Conservation (phyloP, 2,888 invertebrate genomes). For the Drosophila robusta region DNA sequence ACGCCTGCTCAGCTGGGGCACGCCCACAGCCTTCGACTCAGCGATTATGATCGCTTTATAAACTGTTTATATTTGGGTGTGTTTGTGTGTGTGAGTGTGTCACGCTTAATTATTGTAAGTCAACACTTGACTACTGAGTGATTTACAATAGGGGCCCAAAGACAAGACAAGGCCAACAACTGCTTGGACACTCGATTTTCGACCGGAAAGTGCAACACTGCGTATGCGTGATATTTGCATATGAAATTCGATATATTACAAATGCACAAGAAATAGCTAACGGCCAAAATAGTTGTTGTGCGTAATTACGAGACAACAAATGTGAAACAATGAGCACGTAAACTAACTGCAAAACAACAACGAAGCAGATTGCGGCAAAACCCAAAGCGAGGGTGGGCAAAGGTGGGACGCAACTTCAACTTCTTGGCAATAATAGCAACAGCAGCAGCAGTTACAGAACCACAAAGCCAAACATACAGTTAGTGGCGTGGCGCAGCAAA, state of each 20-base stretch:
- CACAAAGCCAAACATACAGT: conserved; percentile 46
- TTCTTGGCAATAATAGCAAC: conserved; percentile 62
- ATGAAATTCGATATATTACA: conserved; percentile 11
- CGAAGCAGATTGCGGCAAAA: conserved; percentile 63
- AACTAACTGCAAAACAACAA: conserved; percentile 27
- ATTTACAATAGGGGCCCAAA: conserved; percentile 53
- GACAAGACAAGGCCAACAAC: conserved; percentile 59
- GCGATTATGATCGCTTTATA: conserved; percentile 39
- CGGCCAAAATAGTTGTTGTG: conserved; percentile 14
- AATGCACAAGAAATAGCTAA: conserved; percentile 7
- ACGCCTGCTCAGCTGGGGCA: conserved; percentile 18
- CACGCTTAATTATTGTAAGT: conserved; percentile 66
- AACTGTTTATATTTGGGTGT: conserved; percentile 22
- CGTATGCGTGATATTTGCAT: conserved; percentile 49
- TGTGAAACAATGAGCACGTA: conserved; percentile 40
- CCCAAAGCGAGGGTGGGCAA: conserved; percentile 19
- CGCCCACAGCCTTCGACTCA: conserved; percentile 30
- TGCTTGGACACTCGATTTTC: conserved; percentile 17
- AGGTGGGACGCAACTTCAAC: conserved; percentile 23
- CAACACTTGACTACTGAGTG: conserved; percentile 66
- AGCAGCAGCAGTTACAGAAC: conserved; percentile 39
- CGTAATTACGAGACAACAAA: conserved; percentile 64
- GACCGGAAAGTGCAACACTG: conserved; percentile 17
- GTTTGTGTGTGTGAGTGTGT: conserved; percentile 35
- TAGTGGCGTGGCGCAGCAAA: conserved; percentile 31